Base-by-base conservation (phyloP, 2,797 vertebrate genomes). In the Falco berigora region DNA sequence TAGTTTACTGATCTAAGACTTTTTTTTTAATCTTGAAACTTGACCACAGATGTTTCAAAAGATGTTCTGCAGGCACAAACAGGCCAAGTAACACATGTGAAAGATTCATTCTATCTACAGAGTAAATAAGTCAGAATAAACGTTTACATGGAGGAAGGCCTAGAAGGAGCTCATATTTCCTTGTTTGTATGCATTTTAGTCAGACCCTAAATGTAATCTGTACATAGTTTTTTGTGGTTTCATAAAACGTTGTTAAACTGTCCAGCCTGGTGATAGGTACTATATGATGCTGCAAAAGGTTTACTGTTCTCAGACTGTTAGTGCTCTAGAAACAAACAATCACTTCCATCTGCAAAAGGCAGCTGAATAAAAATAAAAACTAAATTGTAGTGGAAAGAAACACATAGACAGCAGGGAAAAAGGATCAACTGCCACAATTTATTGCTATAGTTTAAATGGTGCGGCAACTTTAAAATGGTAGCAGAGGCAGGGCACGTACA, bases 331-430 rank as follows among this genome's bases (percentile, higher is more conserved):
- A 94, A 85, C 91, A 93, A 95, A 93, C 91, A 94, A 92, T 88
- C 81, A 58, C 84, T 86, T 95, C 88, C 91, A 95, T 91, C 90
- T 91, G 64, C 79, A 89, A 89, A 94, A 94, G 77, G 80, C 83
- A 86, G 82, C 38, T 42, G 92, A 79, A 90, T 93, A 90, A 94
- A 97, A 95, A 93, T 87, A 95, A 97, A 95, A 93, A 38, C 47
- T 84, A 80, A 88, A 94, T 84, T 96, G 86, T 52, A 28, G 90
- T 10, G 40, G 80, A 95, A 84, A 90, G 77, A 47, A 91, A 49
- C 73, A 88, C 25, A 14, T 49, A 89, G 82, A 90, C 89, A 94
- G 78, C 71, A 68, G 44, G 64, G 86, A 14, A 62, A 94, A 86
- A 86, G 62, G 80, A 94, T 64, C 93, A 86, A 79, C 63, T 85